These are phyloP conservation scores for Genyomyrus donnyi DNA, from an alignment of 2,113 vertebrate genomes.

Conservation along the genomic window DNA sequence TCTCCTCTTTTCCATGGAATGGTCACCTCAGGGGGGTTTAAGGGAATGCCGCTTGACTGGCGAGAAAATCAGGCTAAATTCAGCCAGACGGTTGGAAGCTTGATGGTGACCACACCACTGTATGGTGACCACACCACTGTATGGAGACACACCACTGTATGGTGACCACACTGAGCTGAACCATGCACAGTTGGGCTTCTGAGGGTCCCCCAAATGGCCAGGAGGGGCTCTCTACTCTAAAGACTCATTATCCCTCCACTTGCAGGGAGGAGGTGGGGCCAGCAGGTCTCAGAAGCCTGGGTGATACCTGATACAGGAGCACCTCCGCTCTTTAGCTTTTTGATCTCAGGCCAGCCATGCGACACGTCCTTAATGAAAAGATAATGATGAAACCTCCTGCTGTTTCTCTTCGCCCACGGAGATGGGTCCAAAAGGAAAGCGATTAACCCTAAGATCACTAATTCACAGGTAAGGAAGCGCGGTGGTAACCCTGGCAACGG, in stretches of 20 bases:
- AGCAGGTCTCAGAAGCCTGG: neutral
- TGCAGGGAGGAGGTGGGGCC: neutral
- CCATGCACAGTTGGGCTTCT: neutral
- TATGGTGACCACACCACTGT: too few species aligned
- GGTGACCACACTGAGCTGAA: neutral
- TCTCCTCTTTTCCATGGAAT: neutral
- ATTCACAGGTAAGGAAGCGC: conserved; percentile 53
- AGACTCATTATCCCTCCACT: neutral
- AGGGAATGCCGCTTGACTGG: neutral
- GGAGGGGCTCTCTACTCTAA: neutral
- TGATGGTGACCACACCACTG: too few species aligned
- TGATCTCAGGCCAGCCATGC: neutral
- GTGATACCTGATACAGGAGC: neutral
- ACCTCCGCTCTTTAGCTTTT: neutral
- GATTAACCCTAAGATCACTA: conserved; percentile 50
- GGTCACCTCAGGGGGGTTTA: neutral
- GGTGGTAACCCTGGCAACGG: conserved; percentile 57
- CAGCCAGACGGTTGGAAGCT: neutral
- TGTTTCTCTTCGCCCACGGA: neutral
- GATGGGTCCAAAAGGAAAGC: conserved; percentile 35
- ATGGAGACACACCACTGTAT: neutral
- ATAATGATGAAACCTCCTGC: neutral
- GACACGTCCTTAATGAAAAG: neutral
- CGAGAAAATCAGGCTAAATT: neutral
- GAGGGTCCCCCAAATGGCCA: neutral